phyloP scores from a whole-genome alignment of 2,888 invertebrate genomes.

The Ormyrus pomaceus region DNA sequence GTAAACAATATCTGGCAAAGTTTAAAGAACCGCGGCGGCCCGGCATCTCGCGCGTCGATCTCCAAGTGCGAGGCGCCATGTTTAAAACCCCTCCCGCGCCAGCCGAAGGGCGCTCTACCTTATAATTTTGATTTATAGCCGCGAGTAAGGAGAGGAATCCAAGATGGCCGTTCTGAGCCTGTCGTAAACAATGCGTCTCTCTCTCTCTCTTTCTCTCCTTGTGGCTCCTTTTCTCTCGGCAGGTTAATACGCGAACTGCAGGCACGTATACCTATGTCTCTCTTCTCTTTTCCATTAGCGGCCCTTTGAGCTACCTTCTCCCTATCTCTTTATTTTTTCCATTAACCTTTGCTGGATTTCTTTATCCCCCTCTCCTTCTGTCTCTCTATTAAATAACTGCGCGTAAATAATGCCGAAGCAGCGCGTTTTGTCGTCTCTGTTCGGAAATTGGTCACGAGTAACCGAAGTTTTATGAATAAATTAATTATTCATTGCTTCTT shows the following conservation, averaged over 20 bases:
- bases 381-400: conserved; percentile 7
- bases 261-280: conserved; percentile 37
- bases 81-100: conserved; percentile 28
- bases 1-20: conserved; percentile 19
- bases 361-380: no score
- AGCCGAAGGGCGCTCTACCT: conserved; percentile 60
- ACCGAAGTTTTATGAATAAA: no score
- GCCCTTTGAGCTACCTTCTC: conserved; percentile 52
- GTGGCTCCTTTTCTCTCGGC: conserved; percentile 34
- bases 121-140: conserved; percentile 71
- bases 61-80: conserved; percentile 4
- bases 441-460: no score
- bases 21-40: conserved; percentile 13
- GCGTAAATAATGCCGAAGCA: conserved; percentile 11
- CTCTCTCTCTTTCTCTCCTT: conserved; percentile 28
- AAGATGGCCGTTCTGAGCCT: conserved; percentile 67
- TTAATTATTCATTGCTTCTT: no score
- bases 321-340: conserved; percentile 9
- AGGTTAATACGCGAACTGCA: conserved; percentile 48
- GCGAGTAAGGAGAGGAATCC: conserved; percentile 61
- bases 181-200: conserved; percentile 67
- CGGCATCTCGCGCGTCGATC: conserved; percentile 3
- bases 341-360: not conserved
- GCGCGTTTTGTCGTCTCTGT: no score
- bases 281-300: conserved; percentile 55